Evolutionary conservation across 2,113 vertebrate species (phyloP).

Genomic region (Lipophrys pholis): DNA sequence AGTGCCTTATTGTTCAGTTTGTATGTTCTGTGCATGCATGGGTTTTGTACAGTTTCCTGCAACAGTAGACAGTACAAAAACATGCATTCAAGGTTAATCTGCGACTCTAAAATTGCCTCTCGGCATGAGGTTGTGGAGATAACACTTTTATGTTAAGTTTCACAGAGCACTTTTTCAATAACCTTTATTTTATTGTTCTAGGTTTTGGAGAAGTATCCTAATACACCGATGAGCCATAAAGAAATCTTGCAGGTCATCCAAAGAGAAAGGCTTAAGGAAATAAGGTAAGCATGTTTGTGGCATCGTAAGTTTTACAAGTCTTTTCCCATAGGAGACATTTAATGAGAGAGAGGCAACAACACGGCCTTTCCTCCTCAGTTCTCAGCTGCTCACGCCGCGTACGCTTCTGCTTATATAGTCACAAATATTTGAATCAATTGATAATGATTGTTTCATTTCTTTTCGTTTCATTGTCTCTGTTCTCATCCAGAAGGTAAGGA

Average conservation of each 20-base stretch:
- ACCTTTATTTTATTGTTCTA: slow-evolving; percentile 58
- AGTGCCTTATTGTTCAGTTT: too few species aligned
- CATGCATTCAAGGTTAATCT: too few species aligned
- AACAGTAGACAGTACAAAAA: too few species aligned
- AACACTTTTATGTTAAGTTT: too few species aligned
- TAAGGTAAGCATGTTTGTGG: slow-evolving; percentile 86
- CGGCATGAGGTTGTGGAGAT: too few species aligned
- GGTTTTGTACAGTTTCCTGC: too few species aligned
- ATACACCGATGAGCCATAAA: slow-evolving; percentile 99
- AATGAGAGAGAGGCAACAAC: not conserved
- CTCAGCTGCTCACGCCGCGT: slow-evolving; percentile 26
- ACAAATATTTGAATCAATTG: slow-evolving; percentile 52
- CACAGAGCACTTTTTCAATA: not conserved
- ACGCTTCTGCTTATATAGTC: slow-evolving; percentile 46
- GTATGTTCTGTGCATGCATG: too few species aligned
- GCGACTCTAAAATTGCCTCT: too few species aligned
- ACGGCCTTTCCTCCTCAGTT: slow-evolving; percentile 4
- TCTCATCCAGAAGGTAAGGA: slow-evolving; percentile 88
- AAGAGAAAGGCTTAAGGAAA: slow-evolving; percentile 96
- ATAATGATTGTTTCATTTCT: slow-evolving; percentile 81
- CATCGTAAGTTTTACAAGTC: not conserved
- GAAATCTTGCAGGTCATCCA: slow-evolving; percentile 99
- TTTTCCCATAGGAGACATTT: slow-evolving; percentile 6
- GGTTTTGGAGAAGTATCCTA: slow-evolving; percentile 98
- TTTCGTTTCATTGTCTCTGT: slow-evolving; percentile 83